Conservation (phyloP, 1,140 invertebrate species). For the Cataglyphis hispanica region DNA sequence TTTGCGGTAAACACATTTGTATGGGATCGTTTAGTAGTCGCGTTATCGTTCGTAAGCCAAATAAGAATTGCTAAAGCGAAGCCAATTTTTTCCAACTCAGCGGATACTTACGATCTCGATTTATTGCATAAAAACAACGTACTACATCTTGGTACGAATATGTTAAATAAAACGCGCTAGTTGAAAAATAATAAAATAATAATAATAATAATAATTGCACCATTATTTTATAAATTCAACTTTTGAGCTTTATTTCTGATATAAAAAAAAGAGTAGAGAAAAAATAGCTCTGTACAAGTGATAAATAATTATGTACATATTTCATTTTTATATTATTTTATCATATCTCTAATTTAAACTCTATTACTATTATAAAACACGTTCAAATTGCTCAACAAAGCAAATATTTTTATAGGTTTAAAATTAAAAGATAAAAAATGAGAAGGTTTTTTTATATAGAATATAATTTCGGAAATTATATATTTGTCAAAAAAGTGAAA, state of each 20-base stretch:
- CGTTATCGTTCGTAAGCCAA: slow-evolving; percentile 71
- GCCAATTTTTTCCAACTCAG: slow-evolving; percentile 70
- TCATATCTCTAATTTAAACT: not conserved
- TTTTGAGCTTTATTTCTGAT: not conserved
- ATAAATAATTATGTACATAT: slow-evolving; percentile 20
- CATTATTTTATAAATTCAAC: slow-evolving; percentile 38
- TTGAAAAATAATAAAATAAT: slow-evolving; percentile 41
- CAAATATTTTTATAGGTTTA: not conserved
- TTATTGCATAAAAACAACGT: slow-evolving; percentile 57
- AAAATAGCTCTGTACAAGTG: not conserved
- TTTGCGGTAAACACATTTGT: slow-evolving; percentile 78
- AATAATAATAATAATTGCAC: too few species aligned
- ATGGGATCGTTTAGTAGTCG: slow-evolving; percentile 71
- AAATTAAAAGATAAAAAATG: not conserved
- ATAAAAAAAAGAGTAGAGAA: not conserved
- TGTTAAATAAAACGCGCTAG: slow-evolving; percentile 44
- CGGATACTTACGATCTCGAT: slow-evolving; percentile 47
- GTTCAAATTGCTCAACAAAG: not conserved
- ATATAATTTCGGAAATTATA: not conserved
- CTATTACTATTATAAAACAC: not conserved
- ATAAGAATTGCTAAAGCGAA: slow-evolving; percentile 74
- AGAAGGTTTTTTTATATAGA: not conserved
- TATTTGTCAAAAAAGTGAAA: not conserved
- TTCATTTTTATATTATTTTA: not conserved
- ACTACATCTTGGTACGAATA: slow-evolving; percentile 44